Base-by-base conservation (phyloP, 2,888 invertebrate genomes). In the Microdon myrmicae region DNA sequence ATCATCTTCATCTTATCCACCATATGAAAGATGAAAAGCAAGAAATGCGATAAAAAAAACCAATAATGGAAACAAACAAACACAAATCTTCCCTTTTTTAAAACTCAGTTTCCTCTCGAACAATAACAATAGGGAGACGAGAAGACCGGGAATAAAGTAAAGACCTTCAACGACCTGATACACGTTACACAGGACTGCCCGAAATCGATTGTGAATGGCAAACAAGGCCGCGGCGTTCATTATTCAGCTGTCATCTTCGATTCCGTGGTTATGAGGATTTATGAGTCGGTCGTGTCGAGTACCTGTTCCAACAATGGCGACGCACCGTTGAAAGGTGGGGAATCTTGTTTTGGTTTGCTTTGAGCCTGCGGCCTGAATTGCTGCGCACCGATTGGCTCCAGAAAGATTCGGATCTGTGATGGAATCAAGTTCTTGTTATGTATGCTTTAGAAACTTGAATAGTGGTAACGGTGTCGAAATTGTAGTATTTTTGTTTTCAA, bases 211-310 rank as follows among this genome's bases (percentile, higher is more conserved):
- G 58, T 64, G 64, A 58, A 64, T 64, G 64, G 64, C 64, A 64
- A 51, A 64, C 64, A 64, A 58, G 58, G 64, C 58, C 58, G 64
- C 58, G 58, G 48, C 58, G 58, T 58, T 64, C 64, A 64, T 64
- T 64, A 64, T 64, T 58, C 64, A 64, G 53, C 58, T 64, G 64
- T 64, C 64, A 64, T 64, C 58, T 64, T 64, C 64, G 64, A 64
- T 64, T 53, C 64, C 58, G 53, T 58, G 64, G 58, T 64, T 64
- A 64, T 64, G 64, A 64, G 58, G 64, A 64, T 64, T 64, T 64
- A 64, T 64, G 53, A 64, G 58, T 58, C 43, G 53, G 64, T 58
- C 58, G 51, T 58, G 64, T 51, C 44, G 51, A 45, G 41, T 64
- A 58, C 58, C 58, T 51, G 64, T 58, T 64, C 58, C 58, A 41